Base-by-base conservation (phyloP, 2,888 invertebrate genomes). In the Camponotus fellah region DNA sequence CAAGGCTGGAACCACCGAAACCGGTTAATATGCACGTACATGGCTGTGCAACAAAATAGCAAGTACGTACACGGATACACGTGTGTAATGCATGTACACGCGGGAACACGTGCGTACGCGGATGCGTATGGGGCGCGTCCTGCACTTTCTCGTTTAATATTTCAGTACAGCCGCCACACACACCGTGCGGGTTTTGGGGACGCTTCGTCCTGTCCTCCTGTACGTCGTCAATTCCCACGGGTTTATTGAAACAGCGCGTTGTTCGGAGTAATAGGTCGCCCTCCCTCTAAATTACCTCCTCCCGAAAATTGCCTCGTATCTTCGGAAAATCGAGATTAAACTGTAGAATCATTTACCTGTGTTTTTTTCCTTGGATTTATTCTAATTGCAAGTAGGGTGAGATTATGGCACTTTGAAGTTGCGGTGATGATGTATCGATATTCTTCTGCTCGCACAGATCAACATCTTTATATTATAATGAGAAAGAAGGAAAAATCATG, bases 221-320 rank as follows among this genome's bases (percentile, higher is more conserved):
- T 86, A 86, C 85, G 88, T 88, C 90, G 91, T 89, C 91, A 87
- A 92, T 92, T 92, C 92, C 92, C 93, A 89, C 89, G 92, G 91
- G 93, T 91, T 92, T 90, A 91, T 92, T 87, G 91, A 90, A 92
- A 92, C 85, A 89, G 86, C 88, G 87, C 79, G 56, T 34, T 56
- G 46, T 49, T 49, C 60, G 43, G 53, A 89, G 83, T 85, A 86
- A 89, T 83, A 49, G 49, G n/a, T 49, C 49, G 69, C 69, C 84
- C 76, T 34, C 21, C 3, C 10, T 5, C 12, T 12, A 32, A 21
- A 43, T 56, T 56, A 65, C 68, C 58, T 56, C 2, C 12, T 9
- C 58, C 26, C 37, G 26, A 60, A 53, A 72, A 40, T 34, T 12
- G 53, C 26, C 53, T 14, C 56, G 64, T 46, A 49, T 26, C 62